Conservation (phyloP, 92 coral and sea anemone species). For the Palythoa heliodiscus region DNA sequence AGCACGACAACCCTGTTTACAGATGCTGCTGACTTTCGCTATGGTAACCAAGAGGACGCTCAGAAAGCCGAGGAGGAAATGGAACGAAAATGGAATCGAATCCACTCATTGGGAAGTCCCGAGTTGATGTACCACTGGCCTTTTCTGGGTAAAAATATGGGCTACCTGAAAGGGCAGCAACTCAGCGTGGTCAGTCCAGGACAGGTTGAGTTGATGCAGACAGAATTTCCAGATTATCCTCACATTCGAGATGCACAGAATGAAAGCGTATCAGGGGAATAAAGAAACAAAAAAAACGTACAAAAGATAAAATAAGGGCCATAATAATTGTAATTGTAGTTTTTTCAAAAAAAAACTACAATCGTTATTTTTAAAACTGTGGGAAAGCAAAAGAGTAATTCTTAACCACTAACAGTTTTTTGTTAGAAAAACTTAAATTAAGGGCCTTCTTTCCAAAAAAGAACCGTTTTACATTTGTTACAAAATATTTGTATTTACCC, state of each 20-base stretch:
- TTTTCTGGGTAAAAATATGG: slow-evolving; percentile 62
- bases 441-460: too few species aligned
- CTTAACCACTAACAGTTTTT: too few species aligned
- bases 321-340: too few species aligned
- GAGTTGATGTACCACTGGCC: slow-evolving; percentile 73
- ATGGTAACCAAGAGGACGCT: not conserved
- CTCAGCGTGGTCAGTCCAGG: slow-evolving; percentile 82
- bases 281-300: not conserved
- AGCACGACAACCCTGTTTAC: not conserved
- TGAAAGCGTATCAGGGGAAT: slow-evolving; percentile 11
- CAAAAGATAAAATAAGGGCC: not conserved
- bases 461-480: too few species aligned
- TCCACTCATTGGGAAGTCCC: slow-evolving; percentile 62
- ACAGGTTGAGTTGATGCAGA: slow-evolving; percentile 86
- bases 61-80: slow-evolving; percentile 44
- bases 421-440: too few species aligned
- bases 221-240: slow-evolving; percentile 82
- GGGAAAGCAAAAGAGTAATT: too few species aligned
- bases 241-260: slow-evolving; percentile 1
- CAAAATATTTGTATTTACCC: too few species aligned
- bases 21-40: not conserved
- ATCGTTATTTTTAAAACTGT: too few species aligned
- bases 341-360: too few species aligned
- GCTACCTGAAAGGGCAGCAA: slow-evolving; percentile 66
- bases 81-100: slow-evolving; percentile 56